Conservation (phyloP, 2,888 invertebrate genomes). For the Agrochola lota region DNA sequence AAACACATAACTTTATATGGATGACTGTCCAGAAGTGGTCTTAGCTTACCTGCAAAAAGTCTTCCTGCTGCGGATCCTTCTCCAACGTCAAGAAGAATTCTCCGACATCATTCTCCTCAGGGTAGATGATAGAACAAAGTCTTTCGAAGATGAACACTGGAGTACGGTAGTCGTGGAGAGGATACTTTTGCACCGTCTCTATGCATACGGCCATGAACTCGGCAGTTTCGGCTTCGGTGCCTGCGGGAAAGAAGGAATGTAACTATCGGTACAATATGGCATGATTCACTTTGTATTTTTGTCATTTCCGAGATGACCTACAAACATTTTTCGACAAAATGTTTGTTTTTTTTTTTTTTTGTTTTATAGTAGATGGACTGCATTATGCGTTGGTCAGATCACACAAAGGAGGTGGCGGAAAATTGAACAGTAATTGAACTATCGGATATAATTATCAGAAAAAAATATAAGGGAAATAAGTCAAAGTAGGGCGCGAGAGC, state of each 20-base stretch:
- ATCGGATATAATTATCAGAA: too few relatives aligned
- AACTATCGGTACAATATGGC: too few relatives aligned
- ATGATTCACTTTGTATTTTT: background rate
- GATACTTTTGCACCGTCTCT: constrained; percentile 97
- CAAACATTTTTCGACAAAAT: too few relatives aligned
- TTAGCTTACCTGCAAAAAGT: constrained; percentile 95
- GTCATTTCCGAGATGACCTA: too few relatives aligned
- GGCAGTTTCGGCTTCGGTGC: constrained; percentile 98
- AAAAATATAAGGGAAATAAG: too few relatives aligned
- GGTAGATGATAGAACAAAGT: constrained; percentile 98
- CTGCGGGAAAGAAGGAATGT: constrained; percentile 77
- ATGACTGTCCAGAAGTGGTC: background rate
- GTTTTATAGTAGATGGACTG: too few relatives aligned
- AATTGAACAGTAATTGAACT: too few relatives aligned
- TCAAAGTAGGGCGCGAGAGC: too few relatives aligned
- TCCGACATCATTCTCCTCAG: constrained; percentile 98
- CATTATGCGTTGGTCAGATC: too few relatives aligned
- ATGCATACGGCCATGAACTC: constrained; percentile 99
- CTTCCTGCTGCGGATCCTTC: constrained; percentile 99
- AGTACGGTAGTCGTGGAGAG: constrained; percentile 97
- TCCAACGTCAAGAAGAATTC: constrained; percentile 99
- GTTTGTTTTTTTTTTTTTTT: too few relatives aligned
- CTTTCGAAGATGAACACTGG: constrained; percentile 99
- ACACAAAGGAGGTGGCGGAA: too few relatives aligned
- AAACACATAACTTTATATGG: background rate